Conservation (phyloP, 2,888 invertebrate genomes). For the Scrobipalpa costella region DNA sequence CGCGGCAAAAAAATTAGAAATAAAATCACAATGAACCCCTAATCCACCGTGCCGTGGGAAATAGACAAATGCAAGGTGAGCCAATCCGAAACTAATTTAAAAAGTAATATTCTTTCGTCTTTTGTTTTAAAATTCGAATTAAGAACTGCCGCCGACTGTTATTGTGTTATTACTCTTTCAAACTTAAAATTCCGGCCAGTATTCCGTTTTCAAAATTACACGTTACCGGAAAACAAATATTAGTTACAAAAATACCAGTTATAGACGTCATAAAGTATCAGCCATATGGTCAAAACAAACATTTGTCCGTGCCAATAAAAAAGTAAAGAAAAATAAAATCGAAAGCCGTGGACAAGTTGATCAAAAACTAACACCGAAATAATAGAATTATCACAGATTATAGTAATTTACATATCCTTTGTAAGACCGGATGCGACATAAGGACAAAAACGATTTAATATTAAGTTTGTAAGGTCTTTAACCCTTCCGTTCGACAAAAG, state of each 20-base stretch:
- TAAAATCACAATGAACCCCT: slow-evolving; percentile 68
- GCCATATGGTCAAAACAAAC: slow-evolving; percentile 73
- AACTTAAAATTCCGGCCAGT: slow-evolving; percentile 4
- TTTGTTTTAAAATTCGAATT: slow-evolving; percentile 56
- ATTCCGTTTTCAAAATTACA: slow-evolving; percentile 34
- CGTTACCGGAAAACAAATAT: slow-evolving; percentile 42
- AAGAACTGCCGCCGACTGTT: slow-evolving; percentile 32
- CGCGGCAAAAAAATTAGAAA: slow-evolving; percentile 69
- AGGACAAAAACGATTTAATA: slow-evolving; percentile 81
- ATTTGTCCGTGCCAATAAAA: slow-evolving; percentile 49
- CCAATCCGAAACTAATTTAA: slow-evolving; percentile 80
- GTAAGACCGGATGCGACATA: slow-evolving; percentile 73
- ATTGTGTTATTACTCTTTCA: slow-evolving; percentile 30
- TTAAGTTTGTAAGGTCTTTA: slow-evolving; percentile 75
- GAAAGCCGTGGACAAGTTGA: slow-evolving; percentile 70
- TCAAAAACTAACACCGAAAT: slow-evolving; percentile 70
- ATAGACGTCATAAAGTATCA: slow-evolving; percentile 43
- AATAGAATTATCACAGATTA: slow-evolving; percentile 80
- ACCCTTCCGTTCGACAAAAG: slow-evolving; percentile 77
- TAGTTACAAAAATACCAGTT: slow-evolving; percentile 43
- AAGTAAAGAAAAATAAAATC: slow-evolving; percentile 43
- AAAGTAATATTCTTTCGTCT: slow-evolving; percentile 76
- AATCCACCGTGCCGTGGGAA: slow-evolving; percentile 77
- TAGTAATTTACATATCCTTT: slow-evolving; percentile 78
- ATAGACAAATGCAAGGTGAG: slow-evolving; percentile 75